Evolutionary conservation across 2,888 invertebrate genomes (phyloP).

Genomic region (Tanytarsus gracilentus): DNA sequence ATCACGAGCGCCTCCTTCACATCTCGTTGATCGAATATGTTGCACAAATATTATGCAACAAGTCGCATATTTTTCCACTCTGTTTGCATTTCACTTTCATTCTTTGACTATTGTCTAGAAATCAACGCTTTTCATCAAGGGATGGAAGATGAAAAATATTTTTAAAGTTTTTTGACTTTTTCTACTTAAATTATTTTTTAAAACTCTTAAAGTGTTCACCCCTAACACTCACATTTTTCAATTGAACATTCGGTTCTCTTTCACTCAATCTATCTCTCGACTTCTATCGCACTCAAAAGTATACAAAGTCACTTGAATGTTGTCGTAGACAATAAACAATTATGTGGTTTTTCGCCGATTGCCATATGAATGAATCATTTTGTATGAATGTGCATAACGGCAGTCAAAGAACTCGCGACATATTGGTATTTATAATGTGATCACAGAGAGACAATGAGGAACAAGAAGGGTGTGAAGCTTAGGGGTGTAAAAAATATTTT

Average conservation of each 20-base stretch:
- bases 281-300: no score
- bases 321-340: constrained; percentile 16
- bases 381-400: background rate
- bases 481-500: no score
- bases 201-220: no score
- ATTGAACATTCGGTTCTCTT: no score
- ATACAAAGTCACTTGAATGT: no score
- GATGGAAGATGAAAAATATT: no score
- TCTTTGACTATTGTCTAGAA: background rate
- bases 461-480: constrained; percentile 6
- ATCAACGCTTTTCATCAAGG: no score
- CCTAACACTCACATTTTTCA: no score
- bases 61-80: background rate
- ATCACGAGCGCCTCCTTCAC: background rate
- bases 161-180: no score
- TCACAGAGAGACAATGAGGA: constrained; percentile 11
- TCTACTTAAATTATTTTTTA: no score
- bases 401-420: constrained; percentile 5
- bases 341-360: background rate
- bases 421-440: constrained; percentile 19
- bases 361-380: constrained; percentile 27
- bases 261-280: no score
- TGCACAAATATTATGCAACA: constrained; percentile 1
- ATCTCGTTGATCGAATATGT: background rate
- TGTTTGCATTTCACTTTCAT: background rate